These are phyloP conservation scores for Triplophysa dalaica DNA, from an alignment of 2,113 vertebrate genomes.

Conservation along the genomic window DNA sequence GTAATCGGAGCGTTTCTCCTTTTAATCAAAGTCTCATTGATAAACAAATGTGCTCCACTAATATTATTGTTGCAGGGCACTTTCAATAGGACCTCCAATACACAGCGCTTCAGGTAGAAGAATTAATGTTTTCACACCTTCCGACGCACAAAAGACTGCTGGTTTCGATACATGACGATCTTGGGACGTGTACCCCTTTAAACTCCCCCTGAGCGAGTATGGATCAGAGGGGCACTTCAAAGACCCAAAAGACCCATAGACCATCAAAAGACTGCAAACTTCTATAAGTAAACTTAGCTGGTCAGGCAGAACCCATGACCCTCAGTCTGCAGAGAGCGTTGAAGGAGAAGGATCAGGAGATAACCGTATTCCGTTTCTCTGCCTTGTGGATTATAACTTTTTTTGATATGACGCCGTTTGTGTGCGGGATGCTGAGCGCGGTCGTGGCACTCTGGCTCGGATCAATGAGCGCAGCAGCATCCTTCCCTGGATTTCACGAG, in stretches of 20 bases:
- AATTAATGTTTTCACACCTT: constrained; percentile 56
- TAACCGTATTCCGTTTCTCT: not conserved
- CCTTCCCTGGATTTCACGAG: constrained; percentile 30
- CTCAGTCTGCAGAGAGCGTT: constrained; percentile 51
- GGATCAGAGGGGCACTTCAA: constrained; percentile 67
- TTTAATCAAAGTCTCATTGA: constrained; percentile 68
- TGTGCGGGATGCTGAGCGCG: constrained; percentile 44
- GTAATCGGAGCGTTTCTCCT: constrained; percentile 26
- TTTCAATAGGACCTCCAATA: constrained; percentile 62
- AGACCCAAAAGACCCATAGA: constrained; percentile 51
- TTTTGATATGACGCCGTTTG: constrained; percentile 53
- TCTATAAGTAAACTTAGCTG: constrained; percentile 52
- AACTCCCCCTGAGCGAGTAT: constrained; percentile 34
- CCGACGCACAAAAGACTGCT: constrained; percentile 60
- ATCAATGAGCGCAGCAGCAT: not conserved
- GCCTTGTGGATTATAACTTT: constrained; percentile 4
- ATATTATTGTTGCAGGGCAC: constrained; percentile 59
- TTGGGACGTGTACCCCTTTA: constrained; percentile 54
- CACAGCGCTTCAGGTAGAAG: constrained; percentile 44
- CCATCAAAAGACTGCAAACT: constrained; percentile 61
- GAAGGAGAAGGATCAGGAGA: constrained; percentile 28
- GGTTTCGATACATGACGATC: constrained; percentile 67
- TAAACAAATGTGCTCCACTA: constrained; percentile 67
- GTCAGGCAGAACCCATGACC: not conserved
- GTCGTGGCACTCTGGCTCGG: constrained; percentile 54